Conservation (phyloP, 1,140 invertebrate genomes). For the Eumaeus atala region DNA sequence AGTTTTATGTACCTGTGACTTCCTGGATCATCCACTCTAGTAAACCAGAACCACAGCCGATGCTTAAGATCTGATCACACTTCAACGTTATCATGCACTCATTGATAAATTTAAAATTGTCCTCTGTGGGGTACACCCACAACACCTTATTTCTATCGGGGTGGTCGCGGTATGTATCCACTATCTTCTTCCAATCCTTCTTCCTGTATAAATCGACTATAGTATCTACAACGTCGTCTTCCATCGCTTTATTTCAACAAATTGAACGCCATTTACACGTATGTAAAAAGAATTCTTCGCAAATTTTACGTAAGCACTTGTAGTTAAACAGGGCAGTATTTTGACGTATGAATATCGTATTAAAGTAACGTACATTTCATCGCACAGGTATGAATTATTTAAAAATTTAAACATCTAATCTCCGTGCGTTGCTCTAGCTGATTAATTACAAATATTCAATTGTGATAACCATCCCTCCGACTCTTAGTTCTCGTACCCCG, state of each 20-base stretch:
- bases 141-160: slow-evolving; percentile 55
- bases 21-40: slow-evolving; percentile 67
- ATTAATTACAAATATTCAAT: too few species aligned
- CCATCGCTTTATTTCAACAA: slow-evolving; percentile 24
- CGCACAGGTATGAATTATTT: too few species aligned
- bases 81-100: slow-evolving; percentile 33
- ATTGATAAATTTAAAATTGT: slow-evolving; percentile 55
- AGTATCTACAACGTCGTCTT: slow-evolving; percentile 36
- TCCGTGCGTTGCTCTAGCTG: too few species aligned
- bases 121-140: slow-evolving; percentile 67
- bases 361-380: too few species aligned
- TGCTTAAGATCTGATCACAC: slow-evolving; percentile 51
- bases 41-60: slow-evolving; percentile 69
- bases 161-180: slow-evolving; percentile 47
- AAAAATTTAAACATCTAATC: too few species aligned
- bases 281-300: too few species aligned
- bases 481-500: too few species aligned
- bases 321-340: too few species aligned
- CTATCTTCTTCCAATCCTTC: slow-evolving; percentile 58
- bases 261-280: too few species aligned
- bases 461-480: too few species aligned
- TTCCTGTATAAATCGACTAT: slow-evolving; percentile 40
- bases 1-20: slow-evolving; percentile 44
- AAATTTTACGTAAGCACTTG: too few species aligned
- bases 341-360: too few species aligned